Evolutionary conservation across 2,113 vertebrate genomes (phyloP).

Genomic region (Brienomyrus longianalis): DNA sequence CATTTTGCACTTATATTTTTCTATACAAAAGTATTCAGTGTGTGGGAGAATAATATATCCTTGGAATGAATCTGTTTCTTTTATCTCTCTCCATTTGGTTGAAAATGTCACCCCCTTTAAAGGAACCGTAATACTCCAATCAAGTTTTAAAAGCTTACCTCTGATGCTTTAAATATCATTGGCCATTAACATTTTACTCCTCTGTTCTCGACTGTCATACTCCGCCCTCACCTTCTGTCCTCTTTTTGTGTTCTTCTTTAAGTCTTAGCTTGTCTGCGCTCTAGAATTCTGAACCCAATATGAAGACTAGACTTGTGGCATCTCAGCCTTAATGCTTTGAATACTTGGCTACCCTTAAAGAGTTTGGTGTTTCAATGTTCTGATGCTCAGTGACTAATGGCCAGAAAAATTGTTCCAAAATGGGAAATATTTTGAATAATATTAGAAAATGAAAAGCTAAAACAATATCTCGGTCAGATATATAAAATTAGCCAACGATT

Average conservation of each 20-base stretch:
- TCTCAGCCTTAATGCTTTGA: background rate
- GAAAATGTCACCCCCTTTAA: background rate
- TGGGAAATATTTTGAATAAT: background rate
- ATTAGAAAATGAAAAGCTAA: background rate
- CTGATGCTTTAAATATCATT: background rate
- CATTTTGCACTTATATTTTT: background rate
- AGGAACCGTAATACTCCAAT: background rate
- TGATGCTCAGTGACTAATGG: background rate
- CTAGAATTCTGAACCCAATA: background rate
- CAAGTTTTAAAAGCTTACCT: background rate
- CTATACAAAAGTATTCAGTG: background rate
- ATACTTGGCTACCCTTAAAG: background rate
- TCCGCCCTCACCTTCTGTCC: background rate
- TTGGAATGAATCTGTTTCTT: background rate
- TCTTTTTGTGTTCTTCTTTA: background rate
- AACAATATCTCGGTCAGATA: background rate
- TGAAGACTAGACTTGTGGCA: background rate
- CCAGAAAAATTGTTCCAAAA: background rate
- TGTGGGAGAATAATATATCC: background rate
- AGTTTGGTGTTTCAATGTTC: background rate
- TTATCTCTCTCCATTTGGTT: background rate
- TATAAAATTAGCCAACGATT: background rate
- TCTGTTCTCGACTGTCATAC: background rate
- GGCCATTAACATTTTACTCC: background rate
- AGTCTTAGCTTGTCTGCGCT: background rate